A percentile compares a stretch with the other conserved stretches of the same genome.
These are phyloP conservation scores for Schizaphis graminum DNA, from an alignment of 2,888 invertebrate species.

Conservation along the genomic window DNA sequence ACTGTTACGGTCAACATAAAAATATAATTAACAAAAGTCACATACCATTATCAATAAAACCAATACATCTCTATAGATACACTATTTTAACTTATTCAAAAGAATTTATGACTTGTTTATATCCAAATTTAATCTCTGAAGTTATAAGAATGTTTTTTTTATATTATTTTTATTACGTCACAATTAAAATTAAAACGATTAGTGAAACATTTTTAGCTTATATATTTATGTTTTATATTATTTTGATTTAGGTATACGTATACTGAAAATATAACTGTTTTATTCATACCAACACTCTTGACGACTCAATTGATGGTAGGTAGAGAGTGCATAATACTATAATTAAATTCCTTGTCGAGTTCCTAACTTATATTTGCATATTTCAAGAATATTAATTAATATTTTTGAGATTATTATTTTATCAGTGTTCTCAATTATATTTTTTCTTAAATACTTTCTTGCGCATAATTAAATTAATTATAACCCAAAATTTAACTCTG, in stretches of 20 bases:
- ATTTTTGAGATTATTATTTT: constrained; percentile 2
- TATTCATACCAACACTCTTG: background rate
- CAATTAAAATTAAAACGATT: background rate
- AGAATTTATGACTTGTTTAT: background rate
- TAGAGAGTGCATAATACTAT: background rate
- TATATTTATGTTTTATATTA: background rate
- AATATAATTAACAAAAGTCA: constrained; percentile 2
- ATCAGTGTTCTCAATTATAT: background rate
- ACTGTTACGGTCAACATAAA: background rate
- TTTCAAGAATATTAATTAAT: constrained; percentile 12
- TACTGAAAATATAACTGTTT: background rate
- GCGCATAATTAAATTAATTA: background rate
- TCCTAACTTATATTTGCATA: constrained; percentile 16
- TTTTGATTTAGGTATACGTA: background rate
- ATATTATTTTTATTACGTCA: background rate
- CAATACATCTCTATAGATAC: background rate
- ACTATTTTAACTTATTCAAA: background rate
- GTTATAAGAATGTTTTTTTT: background rate
- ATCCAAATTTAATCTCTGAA: background rate
- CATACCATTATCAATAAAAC: background rate
- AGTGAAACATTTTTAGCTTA: background rate
- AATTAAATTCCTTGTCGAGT: constrained; percentile 21
- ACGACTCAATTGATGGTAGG: background rate
- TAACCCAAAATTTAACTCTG: background rate
- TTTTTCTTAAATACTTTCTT: background rate